Base-by-base conservation (phyloP, 2,113 vertebrate genomes). In the Anarrhichthys ocellatus region DNA sequence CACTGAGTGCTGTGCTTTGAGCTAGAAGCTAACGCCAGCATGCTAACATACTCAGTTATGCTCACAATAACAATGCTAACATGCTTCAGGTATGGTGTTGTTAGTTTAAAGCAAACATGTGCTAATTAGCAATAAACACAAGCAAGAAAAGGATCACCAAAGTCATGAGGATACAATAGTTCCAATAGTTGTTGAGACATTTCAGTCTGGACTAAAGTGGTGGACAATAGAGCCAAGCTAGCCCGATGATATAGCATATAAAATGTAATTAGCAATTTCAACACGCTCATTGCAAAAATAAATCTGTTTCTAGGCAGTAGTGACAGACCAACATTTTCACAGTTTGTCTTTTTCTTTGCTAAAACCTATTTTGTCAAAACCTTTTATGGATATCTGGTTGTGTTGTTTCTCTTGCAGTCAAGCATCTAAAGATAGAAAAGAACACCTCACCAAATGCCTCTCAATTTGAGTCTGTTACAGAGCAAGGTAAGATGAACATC, bases 341-440 rank as follows among this genome's bases (percentile, higher is more conserved):
- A 44, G 11, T 58, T 65, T 32, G 11, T 7, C 6, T 9, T 10
- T 22, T 13, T 17, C 34, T 0, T 24, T 2, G 0, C 27, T 46
- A n/a, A 20, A 52, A 5, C 36, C 4, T 42, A 18, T 0, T 78
- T 78, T 61, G 1, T 76, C 7, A 14, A 74, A 73, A 58, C 1
- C 54, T 9, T 6, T 38, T n/a, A 32, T n/a, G 13, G n/a, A 36
- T 8, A 48, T 73, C 5, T 52, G 27, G 1, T 42, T 73, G 17
- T 74, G 13, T 80, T 77, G 72, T 52, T 50, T 78, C 17, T 81
- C 82, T 92, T 93, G 86, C 90, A 99, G 98, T 99, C 73, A 95
- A 88, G 80, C 95, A 90, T 24, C 93, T 99, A 76, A 94, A 92
- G 90, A 96, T 99, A 89, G 97, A 99, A 92, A 97, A 93, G 92